These are phyloP conservation scores for Tachysurus fulvidraco DNA, from an alignment of 2,113 vertebrate species.

Conservation along the genomic window DNA sequence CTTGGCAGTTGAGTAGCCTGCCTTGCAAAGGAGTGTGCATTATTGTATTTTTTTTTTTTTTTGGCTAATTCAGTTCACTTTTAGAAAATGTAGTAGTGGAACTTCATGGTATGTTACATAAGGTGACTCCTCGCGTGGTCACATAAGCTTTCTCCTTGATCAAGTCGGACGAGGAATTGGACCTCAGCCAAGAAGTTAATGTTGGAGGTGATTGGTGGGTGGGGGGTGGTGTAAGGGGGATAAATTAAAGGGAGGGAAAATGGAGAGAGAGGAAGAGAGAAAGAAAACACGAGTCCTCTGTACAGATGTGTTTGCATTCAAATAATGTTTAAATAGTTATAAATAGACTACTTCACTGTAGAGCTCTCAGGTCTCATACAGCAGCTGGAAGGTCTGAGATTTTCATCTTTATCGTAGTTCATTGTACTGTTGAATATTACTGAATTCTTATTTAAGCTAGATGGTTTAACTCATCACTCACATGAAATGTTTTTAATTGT, in stretches of 20 bases:
- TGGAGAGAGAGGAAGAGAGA: not conserved
- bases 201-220: not conserved
- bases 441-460: not conserved
- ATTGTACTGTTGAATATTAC: too few relatives aligned
- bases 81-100: constrained; percentile 6
- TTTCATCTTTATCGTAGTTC: not conserved
- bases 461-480: not conserved
- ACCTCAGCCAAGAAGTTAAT: not conserved
- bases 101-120: constrained; percentile 17
- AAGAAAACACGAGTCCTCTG: not conserved
- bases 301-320: not conserved
- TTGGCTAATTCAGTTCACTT: not conserved
- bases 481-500: not conserved
- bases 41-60: not conserved
- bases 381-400: not conserved
- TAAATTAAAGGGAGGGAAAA: not conserved
- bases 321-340: not conserved
- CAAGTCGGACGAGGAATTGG: not conserved
- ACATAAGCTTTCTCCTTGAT: constrained; percentile 11
- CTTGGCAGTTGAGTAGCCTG: not conserved
- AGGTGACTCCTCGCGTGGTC: not conserved
- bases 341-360: not conserved
- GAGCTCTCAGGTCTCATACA: not conserved
- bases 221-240: not conserved
- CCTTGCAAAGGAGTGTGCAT: not conserved